Evolutionary conservation across 2,888 invertebrate species (phyloP), one percentile per base, ranked within the genome.

Genomic region (Euspilapteryx auroguttella): DNA sequence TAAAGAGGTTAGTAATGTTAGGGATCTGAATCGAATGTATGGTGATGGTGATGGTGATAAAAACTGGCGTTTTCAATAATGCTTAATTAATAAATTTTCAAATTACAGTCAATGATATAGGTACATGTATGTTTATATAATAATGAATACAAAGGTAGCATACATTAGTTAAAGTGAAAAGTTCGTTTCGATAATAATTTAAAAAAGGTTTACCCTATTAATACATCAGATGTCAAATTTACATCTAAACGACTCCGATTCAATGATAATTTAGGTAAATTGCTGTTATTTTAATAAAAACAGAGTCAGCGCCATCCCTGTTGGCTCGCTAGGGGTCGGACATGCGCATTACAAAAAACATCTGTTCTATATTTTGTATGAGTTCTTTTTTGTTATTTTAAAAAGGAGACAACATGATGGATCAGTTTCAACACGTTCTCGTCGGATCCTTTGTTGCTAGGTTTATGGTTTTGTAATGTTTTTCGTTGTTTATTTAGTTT

Each of bases 351-450:
- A 61, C 49, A 39, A 55, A 65, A 5, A 68, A 64, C 75, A 75
- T 73, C 75, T 75, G 75, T 75, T 75, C 64, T 64, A 58, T 62
- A 54, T 47, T 53, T 55, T 55, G 51, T 56, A 58, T 56, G 56
- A 61, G 62, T 66, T n/a, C n/a, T n/a, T 68, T 62, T 71, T 66
- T 68, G 66, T 71, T 64, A 63, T 71, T 69, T 68, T 59, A 68
- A 68, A 73, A 69, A 58, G 65, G 68, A 71, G 17, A 17, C 5
- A n/a, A 71, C 69, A 69, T 73, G 75, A 75, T 73, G 69, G 73
- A 75, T 75, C 71, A 73, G 75, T 73, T 73, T 73, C 73, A 73
- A 75, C 73, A 63, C 68, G 54, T 64, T 68, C 53, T 55, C 56
- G 68, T 62, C 73, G 73, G 73, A 53, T 45, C 57, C 68, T 73